Conservation (phyloP, 2,113 vertebrate species). For the Typhlomys cinereus region DNA sequence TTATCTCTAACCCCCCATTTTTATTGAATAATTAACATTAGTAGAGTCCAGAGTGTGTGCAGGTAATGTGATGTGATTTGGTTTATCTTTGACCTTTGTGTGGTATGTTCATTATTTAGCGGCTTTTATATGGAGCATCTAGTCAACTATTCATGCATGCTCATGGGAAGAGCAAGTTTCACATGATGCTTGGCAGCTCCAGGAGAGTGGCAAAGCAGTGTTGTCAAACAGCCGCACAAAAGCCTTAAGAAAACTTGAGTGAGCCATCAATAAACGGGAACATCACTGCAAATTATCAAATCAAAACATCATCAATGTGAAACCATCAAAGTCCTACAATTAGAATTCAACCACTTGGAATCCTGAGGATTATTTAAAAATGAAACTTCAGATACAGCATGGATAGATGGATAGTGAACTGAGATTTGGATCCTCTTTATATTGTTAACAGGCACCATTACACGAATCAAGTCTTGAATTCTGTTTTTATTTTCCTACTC, state of each 20-base stretch:
- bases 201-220: conserved; percentile 73
- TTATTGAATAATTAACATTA: conserved; percentile 81
- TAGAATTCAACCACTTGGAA: neutral
- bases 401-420: neutral
- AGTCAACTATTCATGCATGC: conserved; percentile 81
- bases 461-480: neutral
- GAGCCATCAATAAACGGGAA: conserved; percentile 76
- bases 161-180: conserved; percentile 71
- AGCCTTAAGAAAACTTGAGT: conserved; percentile 66
- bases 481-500: neutral
- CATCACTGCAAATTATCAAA: conserved; percentile 74
- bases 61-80: conserved; percentile 77
- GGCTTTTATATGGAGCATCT: conserved; percentile 73
- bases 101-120: conserved; percentile 78
- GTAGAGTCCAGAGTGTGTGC: conserved; percentile 74
- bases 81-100: conserved; percentile 77
- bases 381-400: neutral
- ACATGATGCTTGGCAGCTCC: conserved; percentile 82
- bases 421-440: neutral
- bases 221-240: conserved; percentile 78
- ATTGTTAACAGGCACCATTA: neutral
- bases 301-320: conserved; percentile 30
- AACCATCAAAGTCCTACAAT: conserved; percentile 2
- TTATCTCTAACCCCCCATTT: no score
- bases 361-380: conserved; percentile 32